Evolutionary conservation across 2,113 vertebrate genomes (phyloP), one percentile per base, ranked within the genome.

Genomic region (Tachuris rubrigastra): DNA sequence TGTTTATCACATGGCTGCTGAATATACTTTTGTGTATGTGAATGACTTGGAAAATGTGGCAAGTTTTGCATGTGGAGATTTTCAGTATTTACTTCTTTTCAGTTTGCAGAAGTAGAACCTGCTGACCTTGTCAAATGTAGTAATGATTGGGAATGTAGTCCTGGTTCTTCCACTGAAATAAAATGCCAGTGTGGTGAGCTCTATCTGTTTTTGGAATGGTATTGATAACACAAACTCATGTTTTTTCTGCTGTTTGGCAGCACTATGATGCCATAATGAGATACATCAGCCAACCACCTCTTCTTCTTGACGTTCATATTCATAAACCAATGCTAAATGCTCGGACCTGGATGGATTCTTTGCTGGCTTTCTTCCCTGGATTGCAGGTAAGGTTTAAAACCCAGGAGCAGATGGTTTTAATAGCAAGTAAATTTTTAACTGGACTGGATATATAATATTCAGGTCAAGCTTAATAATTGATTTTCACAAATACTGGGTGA

Each of bases 261-360:
- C 99, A 99, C 97, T 99, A 99, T 3, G 99, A 99, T 90, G 99
- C 99, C 92, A 99, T 99, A 92, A 99, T 99, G 99, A 99, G 99
- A 84, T 99, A 99, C 89, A 99, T 99, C 68, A 99, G 99, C 92
- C 99, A 99, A 95, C 99, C 99, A 5, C 99, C 99, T 37, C 98
- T 99, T 74, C 98, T 99, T 24, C 98, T 99, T 28, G 99, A 99
- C 58, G 99, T 99, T 63, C 99, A 99, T 73, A 99, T 99, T 93
- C 99, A 99, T 97, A 99, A 99, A 95, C 99, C 99, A 55, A 98
- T 99, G 98, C 98, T 99, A 31, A 99, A 99, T 27, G 99, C 99
- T 50, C 98, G 99, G 60, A 99, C 99, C 50, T 99, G 99, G 99
- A 99, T 99, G 99, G 99, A 99, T 96, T 99, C 99, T 20, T 95